A percentile compares a stretch with the other conserved stretches of the same genome.
Evolutionary conservation across 2,797 vertebrate genomes (phyloP).

Genomic region (Paedocypris micromegethes): DNA sequence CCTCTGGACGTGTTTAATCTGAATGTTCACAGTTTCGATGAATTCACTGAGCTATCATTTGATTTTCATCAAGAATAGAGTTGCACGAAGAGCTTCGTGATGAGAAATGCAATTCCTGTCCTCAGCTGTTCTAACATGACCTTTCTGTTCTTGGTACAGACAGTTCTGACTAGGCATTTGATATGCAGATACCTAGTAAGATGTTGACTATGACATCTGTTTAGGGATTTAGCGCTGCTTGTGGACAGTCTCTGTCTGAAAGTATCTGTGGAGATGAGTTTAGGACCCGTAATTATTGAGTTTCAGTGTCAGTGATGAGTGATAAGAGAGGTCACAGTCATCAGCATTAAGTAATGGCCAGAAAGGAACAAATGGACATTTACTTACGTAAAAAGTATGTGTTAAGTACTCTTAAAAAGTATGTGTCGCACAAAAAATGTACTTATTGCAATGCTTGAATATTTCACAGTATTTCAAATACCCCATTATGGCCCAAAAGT

Average conservation of each 20-base stretch:
- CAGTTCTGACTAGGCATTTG: slow-evolving; percentile 15
- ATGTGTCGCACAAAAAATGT: too few species aligned
- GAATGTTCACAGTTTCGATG: too few species aligned
- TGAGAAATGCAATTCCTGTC: slow-evolving; percentile 9
- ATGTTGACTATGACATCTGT: slow-evolving; percentile 30
- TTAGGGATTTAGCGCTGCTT: slow-evolving; percentile 38
- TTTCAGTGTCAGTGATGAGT: slow-evolving; percentile 37
- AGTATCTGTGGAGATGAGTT: slow-evolving; percentile 36
- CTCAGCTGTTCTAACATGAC: slow-evolving; percentile 28
- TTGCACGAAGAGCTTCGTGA: slow-evolving; percentile 3
- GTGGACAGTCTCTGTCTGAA: slow-evolving; percentile 23
- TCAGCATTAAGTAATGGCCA: slow-evolving; percentile 5
- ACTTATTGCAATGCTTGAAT: too few species aligned
- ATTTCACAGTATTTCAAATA: too few species aligned
- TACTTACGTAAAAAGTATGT: too few species aligned
- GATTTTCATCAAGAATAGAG: neutral
- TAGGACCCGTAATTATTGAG: slow-evolving; percentile 25
- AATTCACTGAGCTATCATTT: slow-evolving; percentile 1
- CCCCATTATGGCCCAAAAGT: too few species aligned
- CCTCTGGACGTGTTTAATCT: too few species aligned
- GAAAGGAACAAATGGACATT: slow-evolving; percentile 1
- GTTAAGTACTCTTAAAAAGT: too few species aligned
- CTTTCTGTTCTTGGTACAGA: slow-evolving; percentile 15
- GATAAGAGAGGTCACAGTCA: slow-evolving; percentile 30
- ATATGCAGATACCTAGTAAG: slow-evolving; percentile 38